These are phyloP conservation scores for Xanthostigma xanthostigma DNA, from an alignment of 2,888 invertebrate species.

Conservation along the genomic window DNA sequence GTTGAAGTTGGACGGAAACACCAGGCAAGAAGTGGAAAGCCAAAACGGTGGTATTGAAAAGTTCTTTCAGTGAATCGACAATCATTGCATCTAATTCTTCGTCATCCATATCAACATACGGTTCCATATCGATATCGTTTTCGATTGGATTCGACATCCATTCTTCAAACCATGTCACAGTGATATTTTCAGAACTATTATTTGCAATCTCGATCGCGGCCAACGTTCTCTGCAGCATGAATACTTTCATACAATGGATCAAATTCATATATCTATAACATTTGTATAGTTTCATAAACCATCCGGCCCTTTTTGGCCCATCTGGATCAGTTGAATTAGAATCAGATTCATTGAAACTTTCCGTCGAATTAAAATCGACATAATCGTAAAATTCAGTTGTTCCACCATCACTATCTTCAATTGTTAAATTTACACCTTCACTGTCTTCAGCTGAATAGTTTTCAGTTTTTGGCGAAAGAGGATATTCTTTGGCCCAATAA, in stretches of 20 bases:
- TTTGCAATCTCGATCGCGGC: constrained; percentile 20
- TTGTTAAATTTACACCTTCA: too few relatives aligned
- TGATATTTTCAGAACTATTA: constrained; percentile 12
- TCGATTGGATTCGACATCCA: constrained; percentile 15
- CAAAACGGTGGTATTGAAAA: constrained; percentile 35
- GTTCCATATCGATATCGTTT: constrained; percentile 14
- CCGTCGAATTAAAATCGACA: too few relatives aligned
- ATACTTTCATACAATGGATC: constrained; percentile 38
- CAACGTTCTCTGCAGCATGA: constrained; percentile 36
- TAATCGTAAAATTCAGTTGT: too few relatives aligned
- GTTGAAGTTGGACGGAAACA: constrained; percentile 27
- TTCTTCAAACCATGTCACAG: constrained; percentile 23
- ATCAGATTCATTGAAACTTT: not conserved
- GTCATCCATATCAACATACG: constrained; percentile 29
- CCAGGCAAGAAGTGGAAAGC: constrained; percentile 35
- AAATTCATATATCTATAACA: constrained; percentile 28
- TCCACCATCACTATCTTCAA: too few relatives aligned
- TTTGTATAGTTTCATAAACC: constrained; percentile 20
- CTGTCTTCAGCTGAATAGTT: too few relatives aligned
- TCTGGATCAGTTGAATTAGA: not conserved
- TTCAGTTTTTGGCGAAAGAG: too few relatives aligned
- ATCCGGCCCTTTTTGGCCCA: constrained; percentile 1
- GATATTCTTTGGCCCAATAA: too few relatives aligned
- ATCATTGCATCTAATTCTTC: constrained; percentile 35
- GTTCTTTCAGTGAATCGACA: constrained; percentile 31